These are phyloP conservation scores for Andricus quercusramuli DNA, from an alignment of 2,888 invertebrate species.

Conservation along the genomic window DNA sequence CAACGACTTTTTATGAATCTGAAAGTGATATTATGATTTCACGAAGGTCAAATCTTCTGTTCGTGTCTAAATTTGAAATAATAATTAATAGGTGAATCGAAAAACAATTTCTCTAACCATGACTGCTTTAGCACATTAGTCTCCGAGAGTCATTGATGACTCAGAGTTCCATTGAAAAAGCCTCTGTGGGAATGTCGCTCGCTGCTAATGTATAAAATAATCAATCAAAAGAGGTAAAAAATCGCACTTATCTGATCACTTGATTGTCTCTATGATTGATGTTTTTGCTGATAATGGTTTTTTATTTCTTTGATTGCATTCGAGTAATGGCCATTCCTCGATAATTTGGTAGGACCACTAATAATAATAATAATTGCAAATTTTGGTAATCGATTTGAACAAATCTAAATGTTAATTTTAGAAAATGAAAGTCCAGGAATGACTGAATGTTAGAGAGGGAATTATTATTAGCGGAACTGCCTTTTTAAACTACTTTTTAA, in stretches of 20 bases:
- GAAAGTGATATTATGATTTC: background rate
- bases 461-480: too few species aligned
- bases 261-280: slow-evolving; percentile 40
- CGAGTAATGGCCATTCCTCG: slow-evolving; percentile 9
- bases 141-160: slow-evolving; percentile 25
- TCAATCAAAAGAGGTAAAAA: slow-evolving; percentile 39
- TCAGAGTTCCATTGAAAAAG: slow-evolving; percentile 36
- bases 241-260: slow-evolving; percentile 39
- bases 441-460: too few species aligned
- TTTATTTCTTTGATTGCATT: slow-evolving; percentile 11
- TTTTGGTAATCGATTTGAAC: too few species aligned
- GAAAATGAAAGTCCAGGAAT: too few species aligned
- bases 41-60: background rate
- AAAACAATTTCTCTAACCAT: slow-evolving; percentile 32
- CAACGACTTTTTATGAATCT: background rate
- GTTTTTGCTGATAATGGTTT: slow-evolving; percentile 11
- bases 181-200: slow-evolving; percentile 30
- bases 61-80: background rate
- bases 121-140: slow-evolving; percentile 30
- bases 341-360: background rate
- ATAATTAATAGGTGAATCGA: slow-evolving; percentile 37
- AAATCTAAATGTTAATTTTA: too few species aligned
- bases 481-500: too few species aligned
- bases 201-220: slow-evolving; percentile 37
- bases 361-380: background rate